Conservation (phyloP, 2,113 vertebrate genomes). For the Tursiops truncatus region DNA sequence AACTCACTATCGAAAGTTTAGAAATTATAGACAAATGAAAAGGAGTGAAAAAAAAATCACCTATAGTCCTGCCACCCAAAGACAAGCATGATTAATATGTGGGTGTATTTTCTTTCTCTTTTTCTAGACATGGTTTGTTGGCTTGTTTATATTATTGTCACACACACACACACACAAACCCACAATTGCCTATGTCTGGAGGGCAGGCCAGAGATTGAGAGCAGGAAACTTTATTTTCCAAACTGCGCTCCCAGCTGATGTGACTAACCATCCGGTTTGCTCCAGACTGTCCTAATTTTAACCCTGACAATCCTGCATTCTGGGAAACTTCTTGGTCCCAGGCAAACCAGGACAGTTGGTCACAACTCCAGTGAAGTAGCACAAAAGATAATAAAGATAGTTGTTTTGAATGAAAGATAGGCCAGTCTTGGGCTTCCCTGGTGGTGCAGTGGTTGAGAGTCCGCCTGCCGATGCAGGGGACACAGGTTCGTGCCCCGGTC, state of each 20-base stretch:
- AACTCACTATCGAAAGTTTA: neutral
- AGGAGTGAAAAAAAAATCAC: neutral
- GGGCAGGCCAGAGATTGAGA: neutral
- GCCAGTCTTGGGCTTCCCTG: neutral
- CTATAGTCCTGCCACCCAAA: neutral
- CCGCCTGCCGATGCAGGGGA: too few species aligned
- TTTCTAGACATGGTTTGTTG: constrained; percentile 27
- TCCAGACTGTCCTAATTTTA: neutral
- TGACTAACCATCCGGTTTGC: neutral
- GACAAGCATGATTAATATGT: neutral
- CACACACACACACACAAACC: neutral
- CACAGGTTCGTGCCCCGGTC: too few species aligned
- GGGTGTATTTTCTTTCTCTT: neutral
- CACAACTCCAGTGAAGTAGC: neutral
- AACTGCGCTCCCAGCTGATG: neutral
- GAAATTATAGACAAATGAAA: neutral
- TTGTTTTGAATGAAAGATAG: neutral
- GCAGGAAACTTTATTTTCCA: neutral
- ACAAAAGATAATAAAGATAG: neutral
- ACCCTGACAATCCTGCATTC: neutral
- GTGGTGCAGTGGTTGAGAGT: too few species aligned
- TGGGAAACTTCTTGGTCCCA: neutral
- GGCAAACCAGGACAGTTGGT: neutral
- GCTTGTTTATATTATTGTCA: neutral
- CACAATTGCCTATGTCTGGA: neutral